Conservation (phyloP, 2,888 invertebrate species). For the Tenthredo mesomela region DNA sequence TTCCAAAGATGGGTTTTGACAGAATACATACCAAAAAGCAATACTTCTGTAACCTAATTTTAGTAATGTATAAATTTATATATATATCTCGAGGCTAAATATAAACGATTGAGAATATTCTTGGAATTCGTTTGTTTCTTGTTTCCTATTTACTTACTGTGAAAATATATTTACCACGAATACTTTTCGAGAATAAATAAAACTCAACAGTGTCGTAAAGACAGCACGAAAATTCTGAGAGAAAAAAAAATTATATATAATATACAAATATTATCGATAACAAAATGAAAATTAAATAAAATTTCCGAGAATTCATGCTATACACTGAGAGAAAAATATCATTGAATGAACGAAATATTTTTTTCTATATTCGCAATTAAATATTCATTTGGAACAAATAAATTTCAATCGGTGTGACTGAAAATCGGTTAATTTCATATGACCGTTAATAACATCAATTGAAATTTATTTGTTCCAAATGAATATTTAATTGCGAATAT, state of each 20-base stretch:
- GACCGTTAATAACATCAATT: too few relatives aligned
- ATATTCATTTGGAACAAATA: too few relatives aligned
- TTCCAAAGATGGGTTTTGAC: background rate
- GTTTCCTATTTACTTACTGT: conserved; percentile 44
- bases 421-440: too few relatives aligned
- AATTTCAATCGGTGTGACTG: too few relatives aligned
- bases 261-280: background rate
- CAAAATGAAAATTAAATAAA: background rate
- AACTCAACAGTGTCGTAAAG: background rate
- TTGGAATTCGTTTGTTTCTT: conserved; percentile 31
- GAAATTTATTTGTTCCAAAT: too few relatives aligned
- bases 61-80: conserved; percentile 4
- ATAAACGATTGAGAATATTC: conserved; percentile 35
- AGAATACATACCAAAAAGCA: background rate
- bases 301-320: background rate
- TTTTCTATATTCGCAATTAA: too few relatives aligned
- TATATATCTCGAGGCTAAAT: conserved; percentile 18
- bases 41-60: background rate
- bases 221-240: background rate
- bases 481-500: too few relatives aligned
- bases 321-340: too few relatives aligned
- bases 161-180: conserved; percentile 31
- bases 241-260: background rate
- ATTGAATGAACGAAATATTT: too few relatives aligned
- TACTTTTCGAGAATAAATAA: background rate